A percentile compares a stretch with the other conserved stretches of the same genome.
phyloP scores from a whole-genome alignment of 2,113 vertebrate species.

The Erythrolamprus reginae region DNA sequence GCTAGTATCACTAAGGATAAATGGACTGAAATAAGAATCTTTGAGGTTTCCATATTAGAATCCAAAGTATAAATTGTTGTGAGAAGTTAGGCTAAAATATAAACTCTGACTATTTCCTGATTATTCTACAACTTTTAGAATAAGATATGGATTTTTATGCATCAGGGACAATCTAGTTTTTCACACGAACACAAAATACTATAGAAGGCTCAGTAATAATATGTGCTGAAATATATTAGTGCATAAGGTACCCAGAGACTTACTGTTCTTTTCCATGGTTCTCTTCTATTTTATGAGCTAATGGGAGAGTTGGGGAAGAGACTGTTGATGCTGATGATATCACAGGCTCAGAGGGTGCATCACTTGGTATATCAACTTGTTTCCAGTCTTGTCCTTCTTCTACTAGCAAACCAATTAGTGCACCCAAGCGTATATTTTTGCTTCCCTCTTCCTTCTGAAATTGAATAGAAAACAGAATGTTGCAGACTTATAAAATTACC shows the following conservation, averaged over 20 bases:
- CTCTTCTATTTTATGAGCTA: conserved; percentile 33
- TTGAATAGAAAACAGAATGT: not conserved
- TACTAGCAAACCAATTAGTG: conserved; percentile 87
- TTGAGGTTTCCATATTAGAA: not conserved
- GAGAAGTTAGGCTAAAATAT: not conserved
- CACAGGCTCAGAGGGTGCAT: conserved; percentile 41
- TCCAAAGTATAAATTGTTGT: not conserved
- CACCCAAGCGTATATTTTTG: conserved; percentile 81
- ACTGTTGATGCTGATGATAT: conserved; percentile 42
- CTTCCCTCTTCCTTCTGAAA: conserved; percentile 87
- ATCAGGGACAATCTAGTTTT: not conserved
- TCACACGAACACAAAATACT: not conserved
- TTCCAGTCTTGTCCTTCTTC: conserved; percentile 95
- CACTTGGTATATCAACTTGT: conserved; percentile 80
- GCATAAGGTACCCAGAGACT: conserved; percentile 27
- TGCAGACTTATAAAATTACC: not conserved
- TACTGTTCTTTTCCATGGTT: conserved; percentile 59
- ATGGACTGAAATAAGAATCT: not conserved
- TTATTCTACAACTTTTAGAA: not conserved
- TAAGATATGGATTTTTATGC: not conserved
- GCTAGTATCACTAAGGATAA: not conserved
- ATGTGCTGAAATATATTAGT: not conserved
- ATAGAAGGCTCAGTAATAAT: not conserved
- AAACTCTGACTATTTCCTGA: not conserved
- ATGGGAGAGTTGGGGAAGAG: conserved; percentile 22